These are phyloP conservation scores for Phainopepla nitens DNA, from an alignment of 2,113 vertebrate species.

Conservation along the genomic window DNA sequence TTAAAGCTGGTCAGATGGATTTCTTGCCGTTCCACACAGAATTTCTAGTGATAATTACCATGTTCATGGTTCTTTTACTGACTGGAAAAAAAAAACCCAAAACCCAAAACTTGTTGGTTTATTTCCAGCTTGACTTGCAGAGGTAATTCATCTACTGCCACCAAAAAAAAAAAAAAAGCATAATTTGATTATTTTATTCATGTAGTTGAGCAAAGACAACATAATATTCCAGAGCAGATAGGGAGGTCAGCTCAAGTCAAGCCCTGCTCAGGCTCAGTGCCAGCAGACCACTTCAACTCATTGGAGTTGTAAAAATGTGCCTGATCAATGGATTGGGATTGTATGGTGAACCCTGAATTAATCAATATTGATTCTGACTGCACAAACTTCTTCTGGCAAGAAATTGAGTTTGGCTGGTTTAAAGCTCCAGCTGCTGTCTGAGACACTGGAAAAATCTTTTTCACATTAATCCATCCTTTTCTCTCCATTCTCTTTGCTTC, in stretches of 20 bases:
- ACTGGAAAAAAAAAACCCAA: background rate
- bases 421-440: background rate
- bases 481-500: background rate
- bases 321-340: background rate
- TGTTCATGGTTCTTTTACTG: background rate
- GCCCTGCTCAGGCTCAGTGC: background rate
- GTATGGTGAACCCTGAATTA: background rate
- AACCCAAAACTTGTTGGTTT: accelerated
- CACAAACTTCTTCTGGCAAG: background rate
- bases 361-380: background rate
- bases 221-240: background rate
- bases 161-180: background rate
- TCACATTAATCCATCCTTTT: background rate
- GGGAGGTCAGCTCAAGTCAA: background rate
- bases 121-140: background rate
- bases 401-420: background rate
- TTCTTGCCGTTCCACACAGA: background rate
- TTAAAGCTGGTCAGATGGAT: background rate
- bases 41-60: background rate
- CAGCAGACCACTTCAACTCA: background rate
- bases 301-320: background rate
- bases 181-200: background rate
- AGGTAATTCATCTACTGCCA: background rate
- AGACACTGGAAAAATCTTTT: background rate
- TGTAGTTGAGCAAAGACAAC: background rate